Percentiles rank a stretch among this genome's conserved stretches.
Conservation (phyloP, 2,113 vertebrate genomes). For the Hystrix brachyura region DNA sequence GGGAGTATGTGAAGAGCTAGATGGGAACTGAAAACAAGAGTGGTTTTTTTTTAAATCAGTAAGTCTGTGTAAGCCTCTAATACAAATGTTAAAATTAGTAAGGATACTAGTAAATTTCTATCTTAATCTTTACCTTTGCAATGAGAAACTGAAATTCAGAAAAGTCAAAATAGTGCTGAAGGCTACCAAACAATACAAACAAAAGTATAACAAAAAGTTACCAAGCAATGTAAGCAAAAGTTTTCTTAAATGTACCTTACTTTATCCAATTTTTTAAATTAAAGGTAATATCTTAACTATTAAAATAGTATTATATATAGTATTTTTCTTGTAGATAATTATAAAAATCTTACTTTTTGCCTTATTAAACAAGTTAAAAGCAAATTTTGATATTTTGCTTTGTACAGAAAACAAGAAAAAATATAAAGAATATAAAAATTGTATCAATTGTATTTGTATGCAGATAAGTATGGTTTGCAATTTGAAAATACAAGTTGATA, state of each 20-base stretch:
- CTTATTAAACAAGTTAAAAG: conserved; percentile 25
- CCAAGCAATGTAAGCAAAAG: background rate
- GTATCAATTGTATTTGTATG: conserved; percentile 1
- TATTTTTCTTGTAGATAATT: background rate
- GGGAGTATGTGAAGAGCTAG: background rate
- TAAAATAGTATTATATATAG: conserved; percentile 21
- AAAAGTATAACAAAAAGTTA: conserved; percentile 22
- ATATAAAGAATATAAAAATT: background rate
- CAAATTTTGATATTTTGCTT: background rate
- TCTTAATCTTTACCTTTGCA: background rate
- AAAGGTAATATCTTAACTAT: background rate
- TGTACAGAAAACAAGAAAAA: conserved; percentile 6
- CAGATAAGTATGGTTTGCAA: background rate
- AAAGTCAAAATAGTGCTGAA: conserved; percentile 16
- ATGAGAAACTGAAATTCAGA: background rate
- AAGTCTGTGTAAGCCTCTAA: background rate
- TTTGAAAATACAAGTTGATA: conserved; percentile 38
- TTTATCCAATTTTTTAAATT: conserved; percentile 26
- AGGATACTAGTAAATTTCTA: background rate
- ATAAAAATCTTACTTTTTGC: conserved; percentile 27
- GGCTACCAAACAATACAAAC: background rate
- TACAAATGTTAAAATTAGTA: conserved; percentile 17
- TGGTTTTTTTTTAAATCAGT: background rate
- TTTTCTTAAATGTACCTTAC: background rate
- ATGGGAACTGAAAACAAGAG: background rate